Percentiles rank a stretch among this genome's conserved stretches.
These are phyloP conservation scores for Calosoma granatense DNA, from an alignment of 1,140 invertebrate species.

Conservation along the genomic window DNA sequence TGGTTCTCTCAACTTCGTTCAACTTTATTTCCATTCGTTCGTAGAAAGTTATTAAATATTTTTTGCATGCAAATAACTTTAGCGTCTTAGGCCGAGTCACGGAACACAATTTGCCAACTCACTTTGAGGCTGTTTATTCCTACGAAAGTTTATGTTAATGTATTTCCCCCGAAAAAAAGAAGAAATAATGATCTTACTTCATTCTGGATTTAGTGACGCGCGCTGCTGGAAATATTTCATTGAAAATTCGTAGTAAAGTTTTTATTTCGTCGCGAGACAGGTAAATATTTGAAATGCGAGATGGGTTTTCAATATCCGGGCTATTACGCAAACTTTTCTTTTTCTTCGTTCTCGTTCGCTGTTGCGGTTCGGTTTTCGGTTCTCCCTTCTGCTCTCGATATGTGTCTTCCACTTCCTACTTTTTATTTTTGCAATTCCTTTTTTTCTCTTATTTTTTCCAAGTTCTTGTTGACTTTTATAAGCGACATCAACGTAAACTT, in stretches of 20 bases:
- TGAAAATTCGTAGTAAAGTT: not conserved
- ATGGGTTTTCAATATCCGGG: conserved; percentile 4
- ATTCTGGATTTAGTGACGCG: not conserved
- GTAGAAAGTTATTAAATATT: conserved; percentile 8
- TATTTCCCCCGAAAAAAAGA: not conserved
- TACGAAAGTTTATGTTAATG: conserved; percentile 8
- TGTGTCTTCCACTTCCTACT: not conserved
- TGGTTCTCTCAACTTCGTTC: not conserved
- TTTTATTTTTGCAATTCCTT: not conserved
- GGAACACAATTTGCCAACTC: conserved; percentile 7
- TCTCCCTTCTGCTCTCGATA: too few species aligned
- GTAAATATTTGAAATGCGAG: conserved; percentile 5
- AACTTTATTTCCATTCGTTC: conserved; percentile 2
- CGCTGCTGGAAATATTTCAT: not conserved
- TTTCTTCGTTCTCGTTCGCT: too few species aligned
- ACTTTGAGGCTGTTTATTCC: conserved; percentile 6
- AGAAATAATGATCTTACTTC: not conserved
- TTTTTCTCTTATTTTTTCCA: conserved; percentile 3
- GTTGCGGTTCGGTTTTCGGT: not conserved
- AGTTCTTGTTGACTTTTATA: conserved; percentile 9
- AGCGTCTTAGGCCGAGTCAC: not conserved
- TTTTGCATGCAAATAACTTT: conserved; percentile 9
- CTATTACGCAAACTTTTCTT: not conserved
- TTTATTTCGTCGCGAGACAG: conserved; percentile 1
- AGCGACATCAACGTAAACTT: not conserved